Base-by-base conservation (phyloP, 2,888 invertebrate species). In the Parnassius mnemosyne region DNA sequence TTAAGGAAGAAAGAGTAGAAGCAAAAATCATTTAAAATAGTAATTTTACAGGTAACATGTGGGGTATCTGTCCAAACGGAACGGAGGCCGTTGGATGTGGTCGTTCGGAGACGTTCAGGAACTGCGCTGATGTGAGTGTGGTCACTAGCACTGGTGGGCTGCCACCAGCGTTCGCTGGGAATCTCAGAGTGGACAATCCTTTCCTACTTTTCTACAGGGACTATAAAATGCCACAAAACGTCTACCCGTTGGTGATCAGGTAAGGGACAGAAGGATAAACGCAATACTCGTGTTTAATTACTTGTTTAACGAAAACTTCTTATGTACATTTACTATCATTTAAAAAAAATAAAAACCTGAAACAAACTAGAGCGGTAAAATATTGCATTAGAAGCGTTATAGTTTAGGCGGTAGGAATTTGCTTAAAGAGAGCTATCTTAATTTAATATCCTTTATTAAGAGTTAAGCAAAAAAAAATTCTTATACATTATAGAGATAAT, bases 61-160 rank as follows among this genome's bases (percentile, higher is more conserved):
- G 97, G 97, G 98, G 97, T 9, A 94, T 93, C 20, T 97, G 97
- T 76, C 85, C 93, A 0, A 97, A 97, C 79, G 97, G 97, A 52
- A 96, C 96, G 0, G 96, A 97, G 77, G 96, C 95, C 0, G 95
- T 96, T 1, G 97, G 97, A 1, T 97, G 97, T 77, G 97, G 97
- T n/a, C 93, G 94, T 68, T 96, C 97, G 10, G 97, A 98, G 87
- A 97, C 97, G 0, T 98, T 98, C 86, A 92, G 96, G 65, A 97
- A 97, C 81, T 98, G 98, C 78, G 97, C 97, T 0, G 97, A 98
- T 80, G 94, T 98, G 63, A 94, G 94, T 61, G 95, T 98, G 69
- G 90, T 95, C 9, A 96, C 96, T 43, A 96, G 94, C 80, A 95
- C 96, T 3, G 95, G 94, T 3, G 95, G 95, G 60, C 93, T 95